Evolutionary conservation across 2,888 invertebrate genomes (phyloP), one percentile per base, ranked within the genome.

Genomic region (Drosophila bunnanda): DNA sequence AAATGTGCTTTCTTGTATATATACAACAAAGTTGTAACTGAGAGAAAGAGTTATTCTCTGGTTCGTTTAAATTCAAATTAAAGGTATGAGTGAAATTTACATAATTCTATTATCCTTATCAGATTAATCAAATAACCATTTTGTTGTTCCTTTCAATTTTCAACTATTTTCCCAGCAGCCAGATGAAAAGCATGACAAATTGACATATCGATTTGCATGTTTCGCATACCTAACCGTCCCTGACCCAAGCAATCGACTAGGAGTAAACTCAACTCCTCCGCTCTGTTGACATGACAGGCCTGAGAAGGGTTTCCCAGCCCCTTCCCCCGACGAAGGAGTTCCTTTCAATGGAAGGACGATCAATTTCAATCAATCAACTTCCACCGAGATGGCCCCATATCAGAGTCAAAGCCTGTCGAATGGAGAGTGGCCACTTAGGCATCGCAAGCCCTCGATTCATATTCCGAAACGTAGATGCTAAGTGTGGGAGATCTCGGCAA

Each of bases 281-380:
- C 32, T 50, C 52, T 28, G 44, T 34, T 41, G 57, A 72, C 52
- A 54, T 53, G 75, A 56, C 75, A 57, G 73, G 73, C 32, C 30
- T 52, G 54, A 72, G 62, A 62, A 64, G 74, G 73, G 65, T 64
- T 59, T 43, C n/a, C 12, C 44, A 28, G 22, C 30, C 28, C 13
- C 10, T 68, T 5, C 22, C 57, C n/a, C 30, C 4, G 20, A 2
- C 48, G 17, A 36, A 7, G 17, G 32, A 46, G 56, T 43, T 54
- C 43, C 43, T 58, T 75, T 67, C 57, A 53, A 28, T 20, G n/a
- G 43, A 36, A 56, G 39, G 25, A 56, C 67, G 88, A 87, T 84
- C 89, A 84, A 84, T 84, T 89, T 84, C 89, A 84, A 84, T 84
- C 83, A 84, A 84, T 84, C 83, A 84, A 89, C 64, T 76, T 39